Evolutionary conservation across 2,888 invertebrate genomes (phyloP), one percentile per base, ranked within the genome.

Genomic region (Lobophora halterata): DNA sequence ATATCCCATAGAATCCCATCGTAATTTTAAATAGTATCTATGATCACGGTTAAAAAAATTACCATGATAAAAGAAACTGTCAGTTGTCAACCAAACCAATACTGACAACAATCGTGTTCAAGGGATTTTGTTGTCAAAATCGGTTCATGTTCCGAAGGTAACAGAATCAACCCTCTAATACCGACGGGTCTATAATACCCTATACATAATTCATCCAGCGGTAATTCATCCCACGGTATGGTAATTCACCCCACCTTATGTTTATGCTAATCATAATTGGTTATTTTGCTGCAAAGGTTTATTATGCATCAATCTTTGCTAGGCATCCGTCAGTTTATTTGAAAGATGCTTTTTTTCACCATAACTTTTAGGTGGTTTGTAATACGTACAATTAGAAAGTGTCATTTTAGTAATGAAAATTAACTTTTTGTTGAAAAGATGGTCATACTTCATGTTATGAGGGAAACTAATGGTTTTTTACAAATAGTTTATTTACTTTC

Each of bases 251-350:
- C 57, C 66, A 76, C 79, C 77, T 83, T 79, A 80, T 81, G 81
- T 79, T 83, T 85, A 85, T 85, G 82, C 65, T 82, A 85, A 86
- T 83, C 69, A 63, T 85, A 82, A 85, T 85, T 83, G 83, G 77
- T 83, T 83, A 82, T 82, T 82, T 83, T 72, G 67, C 64, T 65
- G 73, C 70, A 68, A 66, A 68, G 79, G 75, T 79, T 77, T 75
- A n/a, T 63, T 57, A 55, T 49, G 55, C 69, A 71, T 77, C 77
- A 71, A 75, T 78, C 77, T 71, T 65, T 49, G 46, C 57, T 46
- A 65, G 62, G 63, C 72, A 70, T 78, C 75, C 72, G 75, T 79
- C 79, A 71, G n/a, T n/a, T n/a, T n/a, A n/a, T n/a, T n/a, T n/a
- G n/a, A n/a, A n/a, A n/a, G n/a, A n/a, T n/a, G n/a, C n/a, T n/a